These are phyloP conservation scores for Heliocidaris tuberculata DNA, from an alignment of 35 echinoderm and acorn worm species.

Conservation along the genomic window DNA sequence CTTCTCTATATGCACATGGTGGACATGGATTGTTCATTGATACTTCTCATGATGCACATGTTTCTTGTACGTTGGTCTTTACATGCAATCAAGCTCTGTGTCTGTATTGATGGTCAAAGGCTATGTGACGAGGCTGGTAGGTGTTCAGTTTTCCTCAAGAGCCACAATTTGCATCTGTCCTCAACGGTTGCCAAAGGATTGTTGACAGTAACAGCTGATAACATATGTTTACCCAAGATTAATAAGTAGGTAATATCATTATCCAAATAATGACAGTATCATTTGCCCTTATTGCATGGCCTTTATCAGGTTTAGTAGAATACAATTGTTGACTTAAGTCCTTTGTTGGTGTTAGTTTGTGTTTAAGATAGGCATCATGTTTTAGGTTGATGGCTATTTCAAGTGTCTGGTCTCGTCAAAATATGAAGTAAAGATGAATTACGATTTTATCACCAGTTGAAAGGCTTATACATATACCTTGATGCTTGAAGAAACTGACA, in stretches of 20 bases:
- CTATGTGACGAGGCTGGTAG: background rate
- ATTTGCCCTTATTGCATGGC: background rate
- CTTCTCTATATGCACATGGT: no score
- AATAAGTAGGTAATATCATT: conserved; percentile 6
- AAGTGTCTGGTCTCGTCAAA: background rate
- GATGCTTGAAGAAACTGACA: background rate
- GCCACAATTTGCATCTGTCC: background rate
- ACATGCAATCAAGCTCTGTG: background rate
- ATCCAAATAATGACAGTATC: conserved; percentile 12
- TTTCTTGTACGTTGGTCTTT: no score
- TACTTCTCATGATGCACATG: no score
- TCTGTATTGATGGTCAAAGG: background rate
- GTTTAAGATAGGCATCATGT: background rate
- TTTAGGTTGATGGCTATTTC: background rate
- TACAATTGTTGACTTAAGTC: background rate
- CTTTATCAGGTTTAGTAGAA: background rate
- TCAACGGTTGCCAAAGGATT: background rate
- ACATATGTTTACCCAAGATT: background rate
- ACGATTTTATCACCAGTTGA: background rate
- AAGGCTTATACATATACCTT: background rate
- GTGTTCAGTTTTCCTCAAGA: background rate
- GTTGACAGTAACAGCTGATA: conserved; percentile 16
- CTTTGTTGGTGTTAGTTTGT: background rate
- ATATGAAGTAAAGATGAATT: background rate
- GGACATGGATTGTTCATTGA: no score